These are phyloP conservation scores for Archilochus colubris DNA, from an alignment of 2,113 vertebrate genomes.

Conservation along the genomic window DNA sequence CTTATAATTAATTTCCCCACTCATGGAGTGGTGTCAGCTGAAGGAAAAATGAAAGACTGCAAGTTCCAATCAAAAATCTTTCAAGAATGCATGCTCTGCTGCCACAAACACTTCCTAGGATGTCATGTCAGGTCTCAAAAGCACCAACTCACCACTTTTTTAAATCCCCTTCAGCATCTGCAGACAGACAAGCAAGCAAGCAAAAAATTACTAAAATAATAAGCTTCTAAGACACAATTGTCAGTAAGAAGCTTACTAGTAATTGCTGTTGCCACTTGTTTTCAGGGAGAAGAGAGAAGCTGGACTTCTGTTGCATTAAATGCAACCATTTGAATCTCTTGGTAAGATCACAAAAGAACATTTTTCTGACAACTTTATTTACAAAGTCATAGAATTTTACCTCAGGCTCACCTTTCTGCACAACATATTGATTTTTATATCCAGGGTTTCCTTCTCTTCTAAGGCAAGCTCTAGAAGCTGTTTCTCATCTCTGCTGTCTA, in stretches of 20 bases:
- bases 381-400: not conserved
- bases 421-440: constrained; percentile 70
- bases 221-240: not conserved
- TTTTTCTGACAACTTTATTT: constrained; percentile 7
- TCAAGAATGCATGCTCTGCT: not conserved
- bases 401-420: constrained; percentile 79
- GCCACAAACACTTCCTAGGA: not conserved
- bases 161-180: not conserved
- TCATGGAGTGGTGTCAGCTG: constrained; percentile 24
- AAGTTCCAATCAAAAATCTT: constrained; percentile 29
- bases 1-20: constrained; percentile 10
- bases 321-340: not conserved
- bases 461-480: constrained; percentile 81
- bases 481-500: constrained; percentile 80
- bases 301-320: constrained; percentile 11
- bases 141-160: not conserved
- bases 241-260: not conserved
- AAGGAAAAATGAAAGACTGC: constrained; percentile 37
- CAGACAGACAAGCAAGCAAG: not conserved
- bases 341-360: not conserved
- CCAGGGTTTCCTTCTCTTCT: constrained; percentile 83
- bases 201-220: constrained; percentile 18
- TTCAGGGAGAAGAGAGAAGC: not conserved
- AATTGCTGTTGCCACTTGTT: not conserved
- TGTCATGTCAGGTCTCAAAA: not conserved